Base-by-base conservation (phyloP, 1,140 invertebrate genomes). In the Cyphomyrmex costatus region DNA sequence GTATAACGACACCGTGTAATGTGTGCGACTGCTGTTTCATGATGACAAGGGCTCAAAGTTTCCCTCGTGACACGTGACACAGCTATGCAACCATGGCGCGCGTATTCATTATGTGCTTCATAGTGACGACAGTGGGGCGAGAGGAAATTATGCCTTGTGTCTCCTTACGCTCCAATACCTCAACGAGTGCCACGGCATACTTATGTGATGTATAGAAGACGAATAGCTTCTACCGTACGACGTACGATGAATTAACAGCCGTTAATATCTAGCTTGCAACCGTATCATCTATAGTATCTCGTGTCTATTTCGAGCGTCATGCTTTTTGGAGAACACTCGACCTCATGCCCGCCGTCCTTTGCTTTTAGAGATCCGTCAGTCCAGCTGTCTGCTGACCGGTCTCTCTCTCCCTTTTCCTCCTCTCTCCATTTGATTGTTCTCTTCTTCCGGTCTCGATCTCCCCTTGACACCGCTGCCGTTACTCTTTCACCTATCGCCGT, bases 11-110 rank as follows among this genome's bases (percentile, higher is more conserved):
- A 58, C 51, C 60, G 66, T 87, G 65, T 78, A 86, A 88, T 27
- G 86, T 85, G 88, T 87, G 86, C 85, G 87, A 90, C 78, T 90
- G 84, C 79, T 88, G 73, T 88, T 88, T 88, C 89, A 88, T 82
- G 83, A 89, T 88, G 92, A 93, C 88, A 85, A 89, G 91, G 87
- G 90, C 86, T 92, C 86, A 91, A 93, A 93, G 93, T 93, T 93
- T 92, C 88, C 77, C 65, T 56, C 88, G 79, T 86, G 91, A 93
- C 91, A 90, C 89, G 92, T 92, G 90, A 88, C 92, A 89, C 86
- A 89, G 86, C 88, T 90, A 91, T 90, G 90, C 87, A 88, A 91
- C 88, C 90, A 83, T 83, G 76, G 56, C 73, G 80, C 86, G 82
- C 86, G 87, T 89, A 92, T 92, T 93, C 90, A 92, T 92, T 92